Percentiles rank a stretch among this genome's conserved stretches.
Conservation (phyloP, 92 coral and sea anemone species). For the Diadumene lineata region DNA sequence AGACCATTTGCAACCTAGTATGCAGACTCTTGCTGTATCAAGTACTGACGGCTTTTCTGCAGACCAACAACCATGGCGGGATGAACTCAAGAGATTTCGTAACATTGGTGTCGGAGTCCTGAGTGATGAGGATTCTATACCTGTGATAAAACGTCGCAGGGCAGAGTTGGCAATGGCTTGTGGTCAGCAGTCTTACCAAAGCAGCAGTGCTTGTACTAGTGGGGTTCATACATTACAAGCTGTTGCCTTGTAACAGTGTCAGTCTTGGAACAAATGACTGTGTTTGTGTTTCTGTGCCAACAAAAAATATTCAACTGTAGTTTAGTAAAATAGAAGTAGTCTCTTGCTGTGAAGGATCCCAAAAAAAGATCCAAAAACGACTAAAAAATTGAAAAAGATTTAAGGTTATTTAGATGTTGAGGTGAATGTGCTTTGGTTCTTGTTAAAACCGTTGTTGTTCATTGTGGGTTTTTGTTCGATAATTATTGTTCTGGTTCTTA, state of each 20-base stretch:
- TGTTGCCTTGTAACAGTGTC: constrained; percentile 66
- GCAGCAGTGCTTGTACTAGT: constrained; percentile 54
- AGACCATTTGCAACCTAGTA: constrained; percentile 58
- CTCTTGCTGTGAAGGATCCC: constrained; percentile 64
- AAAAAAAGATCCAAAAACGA: constrained; percentile 59
- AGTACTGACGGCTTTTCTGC: constrained; percentile 27
- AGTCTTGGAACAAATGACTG: constrained; percentile 64
- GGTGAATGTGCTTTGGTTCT: constrained; percentile 5
- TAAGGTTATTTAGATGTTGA: not conserved
- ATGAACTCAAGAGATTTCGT: constrained; percentile 68
- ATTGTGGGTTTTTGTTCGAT: no score
- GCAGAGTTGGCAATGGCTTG: constrained; percentile 55
- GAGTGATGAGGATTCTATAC: constrained; percentile 53
- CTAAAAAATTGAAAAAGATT: constrained; percentile 28
- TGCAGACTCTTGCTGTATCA: constrained; percentile 32
- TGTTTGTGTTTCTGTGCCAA: constrained; percentile 42
- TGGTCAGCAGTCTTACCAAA: constrained; percentile 50
- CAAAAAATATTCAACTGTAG: constrained; percentile 23
- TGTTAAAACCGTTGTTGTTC: no score
- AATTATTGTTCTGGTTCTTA: no score
- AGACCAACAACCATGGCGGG: constrained; percentile 48
- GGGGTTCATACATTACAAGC: constrained; percentile 68
- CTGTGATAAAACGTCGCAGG: constrained; percentile 50
- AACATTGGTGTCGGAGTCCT: constrained; percentile 54
- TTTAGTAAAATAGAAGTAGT: not conserved